These are phyloP conservation scores for Galemys pyrenaicus DNA, from an alignment of 2,113 vertebrate species.

Conservation along the genomic window DNA sequence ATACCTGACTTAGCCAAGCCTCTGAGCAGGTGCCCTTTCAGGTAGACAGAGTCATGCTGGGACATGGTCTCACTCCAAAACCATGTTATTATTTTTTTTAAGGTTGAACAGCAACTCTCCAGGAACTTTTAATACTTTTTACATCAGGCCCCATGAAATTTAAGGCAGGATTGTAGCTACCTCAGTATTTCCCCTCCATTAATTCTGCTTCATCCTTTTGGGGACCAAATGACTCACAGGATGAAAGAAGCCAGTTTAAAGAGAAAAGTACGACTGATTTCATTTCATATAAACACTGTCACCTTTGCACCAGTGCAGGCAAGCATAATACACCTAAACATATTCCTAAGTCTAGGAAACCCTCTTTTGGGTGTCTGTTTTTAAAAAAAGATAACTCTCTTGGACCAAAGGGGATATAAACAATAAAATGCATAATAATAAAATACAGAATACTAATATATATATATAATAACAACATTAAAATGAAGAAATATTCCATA, in stretches of 20 bases:
- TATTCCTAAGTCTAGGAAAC: not conserved
- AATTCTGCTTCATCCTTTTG: conserved; percentile 5
- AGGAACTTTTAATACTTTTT: not conserved
- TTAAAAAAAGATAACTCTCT: not conserved
- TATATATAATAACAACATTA: not conserved
- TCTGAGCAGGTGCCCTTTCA: not conserved
- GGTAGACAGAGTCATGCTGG: not conserved
- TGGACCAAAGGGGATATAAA: not conserved
- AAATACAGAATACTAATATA: not conserved
- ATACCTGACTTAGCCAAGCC: not conserved
- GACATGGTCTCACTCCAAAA: not conserved
- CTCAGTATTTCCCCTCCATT: not conserved
- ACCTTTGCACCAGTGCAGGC: not conserved
- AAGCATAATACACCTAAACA: not conserved
- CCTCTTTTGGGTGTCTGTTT: not conserved
- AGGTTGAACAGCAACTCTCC: not conserved
- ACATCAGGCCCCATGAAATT: not conserved
- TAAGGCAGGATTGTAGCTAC: not conserved
- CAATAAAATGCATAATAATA: not conserved
- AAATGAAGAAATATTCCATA: not conserved
- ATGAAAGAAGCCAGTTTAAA: conserved; percentile 32
- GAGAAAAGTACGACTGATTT: not conserved
- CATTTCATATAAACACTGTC: not conserved
- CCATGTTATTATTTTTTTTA: not conserved
- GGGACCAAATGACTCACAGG: not conserved